phyloP scores from a whole-genome alignment of 2,888 invertebrate species.

The Spicauda simplicius region DNA sequence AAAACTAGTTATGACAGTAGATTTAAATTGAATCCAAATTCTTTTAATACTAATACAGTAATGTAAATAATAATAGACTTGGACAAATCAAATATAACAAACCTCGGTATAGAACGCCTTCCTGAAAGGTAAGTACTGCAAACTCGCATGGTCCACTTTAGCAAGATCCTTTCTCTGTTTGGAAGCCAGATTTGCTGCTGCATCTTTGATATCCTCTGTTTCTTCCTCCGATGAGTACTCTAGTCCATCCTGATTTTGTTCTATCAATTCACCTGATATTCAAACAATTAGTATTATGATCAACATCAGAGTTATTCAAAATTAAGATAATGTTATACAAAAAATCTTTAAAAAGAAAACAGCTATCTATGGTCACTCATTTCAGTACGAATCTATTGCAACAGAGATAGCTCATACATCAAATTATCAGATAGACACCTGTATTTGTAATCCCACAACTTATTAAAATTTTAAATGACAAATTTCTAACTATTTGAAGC shows the following conservation, averaged over 20 bases:
- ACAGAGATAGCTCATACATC: too few species aligned
- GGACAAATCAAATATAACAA: neutral
- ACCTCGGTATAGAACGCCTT: slow-evolving; percentile 99
- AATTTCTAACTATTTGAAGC: too few species aligned
- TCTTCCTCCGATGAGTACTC: slow-evolving; percentile 99
- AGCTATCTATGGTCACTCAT: too few species aligned
- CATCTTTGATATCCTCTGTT: slow-evolving; percentile 96
- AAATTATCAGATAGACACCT: too few species aligned
- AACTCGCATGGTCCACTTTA: slow-evolving; percentile 94
- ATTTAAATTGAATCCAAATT: neutral
- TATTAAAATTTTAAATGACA: too few species aligned
- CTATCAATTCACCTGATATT: slow-evolving; percentile 95
- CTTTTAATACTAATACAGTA: too few species aligned
- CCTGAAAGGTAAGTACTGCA: slow-evolving; percentile 94
- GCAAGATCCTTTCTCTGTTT: slow-evolving; percentile 96
- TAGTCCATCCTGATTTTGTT: slow-evolving; percentile 98
- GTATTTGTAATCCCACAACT: too few species aligned
- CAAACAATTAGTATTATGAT: neutral
- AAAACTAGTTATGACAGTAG: neutral
- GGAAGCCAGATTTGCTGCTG: slow-evolving; percentile 94
- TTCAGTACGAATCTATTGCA: too few species aligned
- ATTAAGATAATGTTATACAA: too few species aligned
- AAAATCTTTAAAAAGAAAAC: too few species aligned
- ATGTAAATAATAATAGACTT: too few species aligned
- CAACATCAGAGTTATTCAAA: too few species aligned